Evolutionary conservation across 2,888 invertebrate genomes (phyloP), one percentile per base, ranked within the genome.

Genomic region (Dyspetes luteomarginatus): DNA sequence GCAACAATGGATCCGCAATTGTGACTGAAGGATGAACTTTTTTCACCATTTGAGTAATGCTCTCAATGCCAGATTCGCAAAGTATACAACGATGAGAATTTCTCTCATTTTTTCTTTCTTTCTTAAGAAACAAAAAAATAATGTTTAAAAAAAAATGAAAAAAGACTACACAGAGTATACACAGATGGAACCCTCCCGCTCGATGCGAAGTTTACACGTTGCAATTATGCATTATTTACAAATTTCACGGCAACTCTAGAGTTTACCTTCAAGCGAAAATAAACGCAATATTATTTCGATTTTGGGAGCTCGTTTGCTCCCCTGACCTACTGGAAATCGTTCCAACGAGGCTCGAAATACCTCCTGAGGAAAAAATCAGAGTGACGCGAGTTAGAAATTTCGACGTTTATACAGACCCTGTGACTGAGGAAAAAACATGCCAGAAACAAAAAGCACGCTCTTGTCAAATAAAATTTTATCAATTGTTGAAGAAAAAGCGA

Each of bases 181-280:
- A 43, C 30, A 48, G 62, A 73, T 48, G 76, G 64, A 77, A 78
- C 69, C 78, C 81, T 81, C 74, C 73, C 69, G 65, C 74, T 65
- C 81, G 78, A 78, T 43, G 22, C 68, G 56, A 45, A 73, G 73
- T 45, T n/a, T 67, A 50, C 56, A 69, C 64, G 71, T 72, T 50
- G 26, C 2, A 62, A 26, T 78, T 74, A 74, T 78, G 64, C 58
- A 52, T 81, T 69, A 58, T 73, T 77, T 68, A 77, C 30, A 74
- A 30, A 12, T 60, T 79, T 69, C 17, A 12, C 69, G 76, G 55
- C 69, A 68, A 52, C 19, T 50, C 50, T 52, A 43, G 17, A 58
- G 50, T 58, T 58, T n/a, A n/a, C 15, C 68, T 0, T 19, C 28
- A 24, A 67, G 67, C 55, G 67, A 62, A n/a, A 56, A 52, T 22